Percentiles rank a stretch among this genome's conserved stretches.
Conservation (phyloP, 2,797 vertebrate species). For the Microctenopoma stevenorrisi region DNA sequence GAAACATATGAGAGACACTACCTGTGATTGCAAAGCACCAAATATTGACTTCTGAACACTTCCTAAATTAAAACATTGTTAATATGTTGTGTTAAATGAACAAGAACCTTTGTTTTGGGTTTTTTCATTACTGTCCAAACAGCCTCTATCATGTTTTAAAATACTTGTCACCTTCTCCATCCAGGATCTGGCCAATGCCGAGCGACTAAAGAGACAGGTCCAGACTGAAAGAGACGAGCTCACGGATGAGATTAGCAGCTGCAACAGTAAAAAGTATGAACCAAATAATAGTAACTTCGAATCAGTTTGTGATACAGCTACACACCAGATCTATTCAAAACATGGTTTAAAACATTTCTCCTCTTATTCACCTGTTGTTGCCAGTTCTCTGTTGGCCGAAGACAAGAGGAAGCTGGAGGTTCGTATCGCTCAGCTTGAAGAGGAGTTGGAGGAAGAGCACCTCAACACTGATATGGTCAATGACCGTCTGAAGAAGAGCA, state of each 20-base stretch:
- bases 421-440: conserved; percentile 93
- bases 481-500: conserved; percentile 90
- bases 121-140: background rate
- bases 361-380: conserved; percentile 4
- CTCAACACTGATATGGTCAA: conserved; percentile 91
- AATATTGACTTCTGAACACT: no score
- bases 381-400: conserved; percentile 88
- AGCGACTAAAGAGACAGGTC: conserved; percentile 90
- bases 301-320: background rate
- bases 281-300: background rate
- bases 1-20: no score
- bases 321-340: no score
- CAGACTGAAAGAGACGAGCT: conserved; percentile 96
- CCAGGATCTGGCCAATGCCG: conserved; percentile 92
- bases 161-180: conserved; percentile 11
- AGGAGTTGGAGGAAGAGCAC: conserved; percentile 96
- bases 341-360: background rate
- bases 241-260: conserved; percentile 91
- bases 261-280: conserved; percentile 90
- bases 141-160: background rate
- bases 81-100: no score
- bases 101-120: no score
- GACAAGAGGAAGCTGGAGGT: conserved; percentile 94
- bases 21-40: no score
- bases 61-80: no score